These are phyloP conservation scores for Takifugu flavidus DNA, from an alignment of 2,113 vertebrate genomes.

Conservation along the genomic window DNA sequence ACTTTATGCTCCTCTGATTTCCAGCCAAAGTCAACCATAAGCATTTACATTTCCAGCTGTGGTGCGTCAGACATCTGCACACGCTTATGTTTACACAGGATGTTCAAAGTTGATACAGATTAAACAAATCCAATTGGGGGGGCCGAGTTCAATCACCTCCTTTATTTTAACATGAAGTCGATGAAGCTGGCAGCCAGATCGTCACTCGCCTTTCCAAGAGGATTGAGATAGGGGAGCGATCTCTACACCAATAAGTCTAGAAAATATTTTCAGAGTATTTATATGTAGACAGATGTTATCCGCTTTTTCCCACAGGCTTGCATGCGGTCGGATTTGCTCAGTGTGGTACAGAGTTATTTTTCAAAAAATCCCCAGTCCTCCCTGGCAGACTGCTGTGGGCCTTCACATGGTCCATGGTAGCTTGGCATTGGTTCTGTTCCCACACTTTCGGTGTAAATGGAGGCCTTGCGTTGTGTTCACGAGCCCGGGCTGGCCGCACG, in stretches of 20 bases:
- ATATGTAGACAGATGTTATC: constrained; percentile 57
- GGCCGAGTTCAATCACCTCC: constrained; percentile 66
- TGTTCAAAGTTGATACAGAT: constrained; percentile 73
- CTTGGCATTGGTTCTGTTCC: constrained; percentile 61
- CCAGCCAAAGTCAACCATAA: constrained; percentile 69
- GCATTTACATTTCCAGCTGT: constrained; percentile 64
- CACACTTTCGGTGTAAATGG: constrained; percentile 62
- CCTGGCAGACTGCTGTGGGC: constrained; percentile 35
- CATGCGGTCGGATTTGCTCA: constrained; percentile 61
- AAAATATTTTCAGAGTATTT: constrained; percentile 63
- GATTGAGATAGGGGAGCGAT: constrained; percentile 46
- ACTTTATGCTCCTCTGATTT: constrained; percentile 54
- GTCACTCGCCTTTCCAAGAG: constrained; percentile 50
- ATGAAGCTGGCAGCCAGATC: constrained; percentile 58
- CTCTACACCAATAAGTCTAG: constrained; percentile 48
- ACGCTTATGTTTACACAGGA: constrained; percentile 73
- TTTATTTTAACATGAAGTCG: constrained; percentile 63
- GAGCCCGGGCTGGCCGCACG: constrained; percentile 46
- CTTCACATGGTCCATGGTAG: constrained; percentile 46
- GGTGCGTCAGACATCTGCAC: constrained; percentile 69
- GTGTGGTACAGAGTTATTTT: constrained; percentile 40
- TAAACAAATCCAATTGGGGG: constrained; percentile 76
- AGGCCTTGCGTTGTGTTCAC: constrained; percentile 55
- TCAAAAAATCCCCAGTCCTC: constrained; percentile 47
- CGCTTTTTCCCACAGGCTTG: constrained; percentile 55